Evolutionary conservation across 2,113 vertebrate genomes (phyloP), one percentile per base, ranked within the genome.

Genomic region (Charina bottae): DNA sequence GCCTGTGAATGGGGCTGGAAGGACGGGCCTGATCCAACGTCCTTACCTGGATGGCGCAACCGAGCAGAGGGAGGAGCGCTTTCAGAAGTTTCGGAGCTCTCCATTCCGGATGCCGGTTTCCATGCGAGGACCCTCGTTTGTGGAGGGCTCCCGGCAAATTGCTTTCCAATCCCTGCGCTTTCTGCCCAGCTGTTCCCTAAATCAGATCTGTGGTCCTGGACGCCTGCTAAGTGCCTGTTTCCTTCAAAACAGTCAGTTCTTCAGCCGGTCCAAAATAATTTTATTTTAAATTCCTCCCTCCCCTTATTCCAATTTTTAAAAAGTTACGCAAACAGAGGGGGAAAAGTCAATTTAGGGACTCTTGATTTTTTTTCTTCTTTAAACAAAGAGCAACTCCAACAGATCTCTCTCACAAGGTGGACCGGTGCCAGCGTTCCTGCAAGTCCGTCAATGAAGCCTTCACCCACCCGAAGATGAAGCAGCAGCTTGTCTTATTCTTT

Each of bases 251-350:
- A 59, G 64, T 26, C 54, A 15, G 13, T 86, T 72, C 33, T 23
- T 55, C 87, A 92, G 78, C 49, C 9, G 78, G 84, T 64, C 83
- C 49, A 68, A 90, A 78, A 90, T 78, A 72, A 49, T 87, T 89
- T 49, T 78, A n/a, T 64, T 90, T 92, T 26, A 33, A 2, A 78
- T 28, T 53, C 59, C 42, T 53, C 6, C 54, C 53, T 4, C 2
- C n/a, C 42, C 42, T 86, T 21, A 21, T 92, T 33, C 53, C 23
- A 46, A 13, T 37, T 37, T 72, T 85, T 53, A 21, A 89, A 92
- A 89, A 89, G 11, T 37, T 60, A 55, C 13, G 58, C 9, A 23
- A 56, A 78, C 33, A 72, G 60, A 90, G 4, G 6, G 56, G 28
- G 55, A 24, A 2, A 26, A 58, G 46, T 72, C 42, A 10, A 49